Evolutionary conservation across 2,888 invertebrate genomes (phyloP), one percentile per base, ranked within the genome.

Genomic region (Nemoura dubitans): DNA sequence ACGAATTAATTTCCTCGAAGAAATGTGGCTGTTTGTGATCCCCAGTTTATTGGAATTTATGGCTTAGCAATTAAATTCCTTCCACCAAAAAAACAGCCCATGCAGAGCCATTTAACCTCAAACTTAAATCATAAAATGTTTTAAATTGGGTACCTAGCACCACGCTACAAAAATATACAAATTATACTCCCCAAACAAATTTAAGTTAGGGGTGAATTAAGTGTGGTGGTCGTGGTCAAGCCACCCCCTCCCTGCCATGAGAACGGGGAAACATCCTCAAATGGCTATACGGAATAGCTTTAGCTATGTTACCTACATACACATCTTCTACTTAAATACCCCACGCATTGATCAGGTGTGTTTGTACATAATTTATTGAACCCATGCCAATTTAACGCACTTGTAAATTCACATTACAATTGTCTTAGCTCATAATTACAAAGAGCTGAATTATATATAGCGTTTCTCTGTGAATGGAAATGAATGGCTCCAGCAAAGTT

Each of bases 321-420:
- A 3, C 76, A 76, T 76, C 21, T n/a, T 16, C 76, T 76, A 76
- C 76, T 5, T 76, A 76, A 3, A 5, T 76, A 76, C 76, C 26
- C 26, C 5, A 76, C 3, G 5, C 26, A 76, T 14, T 78, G 26
- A 27, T 78, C 78, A 26, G 26, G 78, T 78, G 78, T 78, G 28
- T 27, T 78, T 78, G 26, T 1, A 2, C 6, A 78, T 25, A 78
- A 78, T 27, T 78, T 83, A 43, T 83, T 42, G 43, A 83, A 27
- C 26, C 83, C 25, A 7, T 25, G 83, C 83, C 83, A 83, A 83
- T 83, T 83, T 43, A 43, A n/a, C 83, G 28, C n/a, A 59, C 27
- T 28, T 42, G 42, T 82, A 21, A 59, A 83, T 42, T 42, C n/a
- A 42, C 43, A 25, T 83, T 36, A 83, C 59, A 83, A 83, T 83